Conservation (phyloP, 2,888 invertebrate species). For the Morpho achilles region DNA sequence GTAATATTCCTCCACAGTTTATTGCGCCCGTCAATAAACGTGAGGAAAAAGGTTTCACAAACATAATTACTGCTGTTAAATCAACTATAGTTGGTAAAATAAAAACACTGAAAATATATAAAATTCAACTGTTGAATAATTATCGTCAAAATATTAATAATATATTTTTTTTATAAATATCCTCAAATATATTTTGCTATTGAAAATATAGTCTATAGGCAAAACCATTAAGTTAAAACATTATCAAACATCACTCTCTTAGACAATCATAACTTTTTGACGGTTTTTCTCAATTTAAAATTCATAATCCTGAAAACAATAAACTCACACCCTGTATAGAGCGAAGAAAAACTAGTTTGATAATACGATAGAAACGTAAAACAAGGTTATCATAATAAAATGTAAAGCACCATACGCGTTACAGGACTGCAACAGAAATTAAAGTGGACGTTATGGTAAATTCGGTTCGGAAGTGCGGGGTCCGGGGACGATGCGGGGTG, state of each 20-base stretch:
- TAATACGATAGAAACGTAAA: neutral
- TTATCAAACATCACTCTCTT: too few species aligned
- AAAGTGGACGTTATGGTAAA: constrained; percentile 55
- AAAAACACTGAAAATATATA: too few species aligned
- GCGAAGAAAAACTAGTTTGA: constrained; percentile 1
- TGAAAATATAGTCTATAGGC: too few species aligned
- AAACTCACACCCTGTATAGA: constrained; percentile 7
- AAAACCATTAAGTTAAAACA: too few species aligned
- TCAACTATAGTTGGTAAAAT: too few species aligned
- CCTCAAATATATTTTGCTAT: too few species aligned
- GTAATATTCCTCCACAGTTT: constrained; percentile 34
- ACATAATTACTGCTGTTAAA: neutral
- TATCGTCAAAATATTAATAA: too few species aligned
- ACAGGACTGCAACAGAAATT: constrained; percentile 60
- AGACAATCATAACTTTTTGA: too few species aligned
- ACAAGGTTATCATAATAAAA: constrained; percentile 10
- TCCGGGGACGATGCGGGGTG: constrained; percentile 29
- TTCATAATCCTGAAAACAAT: too few species aligned
- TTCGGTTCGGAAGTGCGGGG: constrained; percentile 55
- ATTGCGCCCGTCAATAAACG: constrained; percentile 51
- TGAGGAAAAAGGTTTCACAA: constrained; percentile 35
- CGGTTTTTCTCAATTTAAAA: too few species aligned
- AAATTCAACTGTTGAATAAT: too few species aligned
- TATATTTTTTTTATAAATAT: too few species aligned
- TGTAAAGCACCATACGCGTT: constrained; percentile 63